These are phyloP conservation scores for Drosophila nannoptera DNA, from an alignment of 1,140 invertebrate genomes.

Conservation along the genomic window DNA sequence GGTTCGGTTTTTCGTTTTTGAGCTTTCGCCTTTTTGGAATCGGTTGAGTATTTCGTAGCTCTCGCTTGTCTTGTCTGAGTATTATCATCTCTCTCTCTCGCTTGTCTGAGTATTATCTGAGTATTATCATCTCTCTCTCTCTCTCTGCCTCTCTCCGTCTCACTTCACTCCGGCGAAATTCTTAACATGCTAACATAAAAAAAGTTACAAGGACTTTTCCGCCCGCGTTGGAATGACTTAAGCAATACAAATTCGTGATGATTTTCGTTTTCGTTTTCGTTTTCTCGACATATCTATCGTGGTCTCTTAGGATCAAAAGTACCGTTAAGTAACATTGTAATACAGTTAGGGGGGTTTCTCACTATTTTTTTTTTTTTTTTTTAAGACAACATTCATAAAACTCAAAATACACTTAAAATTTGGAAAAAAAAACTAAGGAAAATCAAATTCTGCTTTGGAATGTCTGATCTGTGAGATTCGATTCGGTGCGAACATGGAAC, in stretches of 20 bases:
- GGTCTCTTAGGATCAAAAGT: conserved; percentile 46
- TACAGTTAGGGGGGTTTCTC: conserved; percentile 45
- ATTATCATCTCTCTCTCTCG: conserved; percentile 16
- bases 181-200: conserved; percentile 45
- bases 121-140: conserved; percentile 19
- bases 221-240: conserved; percentile 36
- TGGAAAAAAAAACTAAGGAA: background rate
- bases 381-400: conserved; percentile 60
- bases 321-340: conserved; percentile 57
- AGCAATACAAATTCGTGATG: conserved; percentile 69
- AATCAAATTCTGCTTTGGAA: conserved; percentile 43
- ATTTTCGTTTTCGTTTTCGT: conserved; percentile 35
- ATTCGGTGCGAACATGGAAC: conserved; percentile 14
- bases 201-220: conserved; percentile 20
- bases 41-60: conserved; percentile 44
- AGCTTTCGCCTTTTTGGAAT: conserved; percentile 22
- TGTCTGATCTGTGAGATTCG: conserved; percentile 57
- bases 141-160: conserved; percentile 25
- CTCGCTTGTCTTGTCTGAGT: conserved; percentile 19
- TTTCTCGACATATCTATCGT: no score
- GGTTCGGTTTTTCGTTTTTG: conserved; percentile 18
- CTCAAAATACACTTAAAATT: conserved; percentile 40
- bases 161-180: conserved; percentile 25
- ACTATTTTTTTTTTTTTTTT: conserved; percentile 21
- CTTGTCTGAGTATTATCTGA: conserved; percentile 18